phyloP scores from a whole-genome alignment of 2,888 invertebrate species.

The Zonitis immaculata region DNA sequence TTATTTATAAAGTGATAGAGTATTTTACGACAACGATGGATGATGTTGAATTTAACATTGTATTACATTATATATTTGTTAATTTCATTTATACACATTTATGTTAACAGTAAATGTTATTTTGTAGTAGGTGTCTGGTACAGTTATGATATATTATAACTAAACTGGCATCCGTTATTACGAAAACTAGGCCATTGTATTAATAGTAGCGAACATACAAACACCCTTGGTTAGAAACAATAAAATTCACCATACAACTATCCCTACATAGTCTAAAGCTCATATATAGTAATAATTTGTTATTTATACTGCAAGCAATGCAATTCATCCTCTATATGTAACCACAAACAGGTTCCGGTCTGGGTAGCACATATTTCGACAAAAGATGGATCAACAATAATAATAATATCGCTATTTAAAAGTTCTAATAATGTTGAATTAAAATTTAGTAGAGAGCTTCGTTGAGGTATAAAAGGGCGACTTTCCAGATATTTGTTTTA shows the following conservation, averaged over 20 bases:
- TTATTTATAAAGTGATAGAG: too few relatives aligned
- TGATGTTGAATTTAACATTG: background rate
- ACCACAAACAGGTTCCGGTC: background rate
- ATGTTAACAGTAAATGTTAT: constrained; percentile 19
- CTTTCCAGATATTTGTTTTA: too few relatives aligned
- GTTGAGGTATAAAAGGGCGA: too few relatives aligned
- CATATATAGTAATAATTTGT: constrained; percentile 19
- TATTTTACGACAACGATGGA: background rate
- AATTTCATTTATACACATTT: constrained; percentile 2
- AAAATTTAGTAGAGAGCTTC: background rate
- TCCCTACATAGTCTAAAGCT: background rate
- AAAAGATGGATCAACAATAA: background rate
- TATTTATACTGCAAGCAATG: constrained; percentile 19
- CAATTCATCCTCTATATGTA: constrained; percentile 6
- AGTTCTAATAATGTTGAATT: background rate
- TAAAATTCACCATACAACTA: background rate
- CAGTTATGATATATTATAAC: constrained; percentile 28
- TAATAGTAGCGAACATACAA: constrained; percentile 26
- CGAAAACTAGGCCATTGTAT: constrained; percentile 27
- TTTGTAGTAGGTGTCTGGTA: constrained; percentile 28
- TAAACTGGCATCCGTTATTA: constrained; percentile 27
- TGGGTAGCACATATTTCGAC: background rate
- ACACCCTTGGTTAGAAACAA: constrained; percentile 6
- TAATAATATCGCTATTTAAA: background rate
- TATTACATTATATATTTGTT: background rate